Base-by-base conservation (phyloP, 2,797 vertebrate genomes). In the Anas bahamensis region DNA sequence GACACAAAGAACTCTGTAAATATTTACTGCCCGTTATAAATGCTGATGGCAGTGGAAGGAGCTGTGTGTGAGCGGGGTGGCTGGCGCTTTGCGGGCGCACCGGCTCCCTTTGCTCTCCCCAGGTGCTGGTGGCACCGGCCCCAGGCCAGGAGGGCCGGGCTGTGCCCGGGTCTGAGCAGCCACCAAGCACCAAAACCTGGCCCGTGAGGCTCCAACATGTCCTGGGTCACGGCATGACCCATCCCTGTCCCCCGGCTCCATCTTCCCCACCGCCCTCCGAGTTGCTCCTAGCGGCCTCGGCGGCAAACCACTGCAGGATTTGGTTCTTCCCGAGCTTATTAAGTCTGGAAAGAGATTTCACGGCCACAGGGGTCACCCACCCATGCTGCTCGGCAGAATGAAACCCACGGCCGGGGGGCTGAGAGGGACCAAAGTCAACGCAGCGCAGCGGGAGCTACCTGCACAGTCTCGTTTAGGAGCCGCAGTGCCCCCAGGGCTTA, bases 291-390 rank as follows among this genome's bases (percentile, higher is more conserved):
- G 41, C 46, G 48, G 55, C 80, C 55, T 74, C 55, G 28, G 81
- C 57, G 64, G 66, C 42, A 88, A 89, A 89, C 33, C 11, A 35
- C 76, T 83, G 56, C 63, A 87, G 69, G 86, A 87, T 57, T 89
- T 89, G 71, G 29, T 41, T 89, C 50, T 83, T 90, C 66, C 53
- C 26, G 68, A 95, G 70, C 73, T 65, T 86, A 41, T 93, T 87
- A 86, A 89, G 71, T 52, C 66, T 83, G 90, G 66, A 77, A 83
- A 90, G 77, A 79, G 46, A 59, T 92, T 89, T 91, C 24, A 31
- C 79, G 66, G 56, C 86, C 3, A 2, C 23, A 37, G 35, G 35
- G 42, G 21, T 95, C 79, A 50, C 76, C 71, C 79, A 50, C 76
- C 71, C 9, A 2, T 61, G 75, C 74, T 1, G 1, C 73, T 60